Conservation (phyloP, 92 coral and sea anemone species). For the Siderastrea radians region DNA sequence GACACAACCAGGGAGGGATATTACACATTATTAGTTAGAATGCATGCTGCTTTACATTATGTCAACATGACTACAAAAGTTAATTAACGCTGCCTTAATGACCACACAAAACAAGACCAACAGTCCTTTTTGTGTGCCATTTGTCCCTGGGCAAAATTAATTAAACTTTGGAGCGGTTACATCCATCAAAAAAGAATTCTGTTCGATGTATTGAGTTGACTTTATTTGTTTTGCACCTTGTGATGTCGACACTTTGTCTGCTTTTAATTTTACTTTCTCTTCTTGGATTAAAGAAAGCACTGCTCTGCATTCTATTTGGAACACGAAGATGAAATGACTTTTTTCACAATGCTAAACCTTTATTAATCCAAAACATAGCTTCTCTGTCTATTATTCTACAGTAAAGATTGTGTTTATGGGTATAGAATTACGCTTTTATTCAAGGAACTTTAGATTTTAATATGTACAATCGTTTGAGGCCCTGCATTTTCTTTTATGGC, state of each 20-base stretch:
- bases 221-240: constrained; percentile 47
- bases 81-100: constrained; percentile 64
- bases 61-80: constrained; percentile 80
- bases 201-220: constrained; percentile 27
- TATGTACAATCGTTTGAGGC: constrained; percentile 40
- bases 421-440: constrained; percentile 44
- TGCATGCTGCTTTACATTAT: constrained; percentile 58
- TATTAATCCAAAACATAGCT: constrained; percentile 37
- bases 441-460: constrained; percentile 29
- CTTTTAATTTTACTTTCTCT: constrained; percentile 30
- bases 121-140: constrained; percentile 49
- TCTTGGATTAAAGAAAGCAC: constrained; percentile 23
- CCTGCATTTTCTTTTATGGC: not conserved
- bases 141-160: constrained; percentile 68
- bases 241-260: constrained; percentile 41
- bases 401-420: not conserved
- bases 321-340: not conserved
- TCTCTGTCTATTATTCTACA: constrained; percentile 9
- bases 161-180: constrained; percentile 60
- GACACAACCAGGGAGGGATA: constrained; percentile 68
- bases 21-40: constrained; percentile 47
- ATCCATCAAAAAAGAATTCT: constrained; percentile 57
- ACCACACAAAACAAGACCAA: constrained; percentile 56
- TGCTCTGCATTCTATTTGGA: constrained; percentile 21
- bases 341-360: constrained; percentile 1